Evolutionary conservation across 2,888 invertebrate species (phyloP).

Genomic region (Parnassius smintheus): DNA sequence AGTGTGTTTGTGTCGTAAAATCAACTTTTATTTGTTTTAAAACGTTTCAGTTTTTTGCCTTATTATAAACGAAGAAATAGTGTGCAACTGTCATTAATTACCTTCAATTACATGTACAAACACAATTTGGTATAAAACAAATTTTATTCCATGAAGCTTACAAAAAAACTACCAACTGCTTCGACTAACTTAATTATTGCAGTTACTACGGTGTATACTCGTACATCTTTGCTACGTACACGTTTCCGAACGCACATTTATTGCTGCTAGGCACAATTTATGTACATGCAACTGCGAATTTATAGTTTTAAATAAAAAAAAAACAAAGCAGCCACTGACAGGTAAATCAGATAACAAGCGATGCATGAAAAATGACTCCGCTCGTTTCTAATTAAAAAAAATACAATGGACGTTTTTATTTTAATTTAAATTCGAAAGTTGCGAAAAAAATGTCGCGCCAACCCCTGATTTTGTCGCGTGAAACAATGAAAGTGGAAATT

Average conservation of each 20-base stretch:
- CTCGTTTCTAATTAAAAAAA: conserved; percentile 71
- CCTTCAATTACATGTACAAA: conserved; percentile 2
- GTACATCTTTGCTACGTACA: conserved; percentile 16
- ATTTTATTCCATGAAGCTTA: neutral
- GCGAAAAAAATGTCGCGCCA: conserved; percentile 51
- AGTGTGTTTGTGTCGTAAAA: no score
- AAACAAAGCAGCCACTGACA: conserved; percentile 55
- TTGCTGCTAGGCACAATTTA: conserved; percentile 40
- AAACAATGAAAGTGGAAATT: conserved; percentile 71
- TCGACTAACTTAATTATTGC: conserved; percentile 44
- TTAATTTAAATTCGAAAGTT: conserved; percentile 69
- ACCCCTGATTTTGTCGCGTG: conserved; percentile 56
- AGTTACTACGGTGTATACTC: conserved; percentile 38
- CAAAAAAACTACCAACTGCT: neutral
- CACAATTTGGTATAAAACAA: conserved; percentile 9
- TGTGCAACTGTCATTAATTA: conserved; percentile 15
- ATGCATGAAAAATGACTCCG: conserved; percentile 80
- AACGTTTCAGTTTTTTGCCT: no score
- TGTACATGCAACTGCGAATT: conserved; percentile 41
- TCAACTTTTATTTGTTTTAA: no score
- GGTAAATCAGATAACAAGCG: conserved; percentile 77
- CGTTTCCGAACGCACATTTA: conserved; percentile 36
- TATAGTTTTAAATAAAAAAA: conserved; percentile 39
- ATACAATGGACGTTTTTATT: conserved; percentile 58
- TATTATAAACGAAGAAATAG: no score